These are phyloP conservation scores for Asteroscopus sphinx DNA, from an alignment of 2,888 invertebrate species.

Conservation along the genomic window DNA sequence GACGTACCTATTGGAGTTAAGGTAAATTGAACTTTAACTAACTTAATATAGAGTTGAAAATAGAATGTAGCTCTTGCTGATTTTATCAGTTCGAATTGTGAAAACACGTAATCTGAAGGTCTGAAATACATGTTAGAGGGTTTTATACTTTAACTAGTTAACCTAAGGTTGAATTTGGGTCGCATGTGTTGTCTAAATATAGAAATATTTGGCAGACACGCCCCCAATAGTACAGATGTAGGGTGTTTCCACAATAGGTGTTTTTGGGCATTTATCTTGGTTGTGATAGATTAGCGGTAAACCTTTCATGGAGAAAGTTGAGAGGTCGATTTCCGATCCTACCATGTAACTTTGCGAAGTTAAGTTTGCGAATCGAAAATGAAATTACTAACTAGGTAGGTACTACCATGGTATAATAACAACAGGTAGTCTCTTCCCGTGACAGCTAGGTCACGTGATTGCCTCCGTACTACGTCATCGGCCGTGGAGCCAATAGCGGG, in stretches of 20 bases:
- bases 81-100: constrained; percentile 24
- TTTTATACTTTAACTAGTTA: not conserved
- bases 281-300: no score
- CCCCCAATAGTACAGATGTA: constrained; percentile 34
- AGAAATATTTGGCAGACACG: constrained; percentile 55
- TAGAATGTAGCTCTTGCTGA: not conserved
- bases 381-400: no score
- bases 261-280: no score
- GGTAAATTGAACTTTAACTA: rapidly evolving
- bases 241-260: constrained; percentile 9
- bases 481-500: no score
- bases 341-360: no score
- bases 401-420: no score
- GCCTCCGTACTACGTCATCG: no score
- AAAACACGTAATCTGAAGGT: constrained; percentile 2
- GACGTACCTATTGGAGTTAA: not conserved
- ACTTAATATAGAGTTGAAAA: rapidly evolving
- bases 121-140: not conserved
- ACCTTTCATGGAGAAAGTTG: no score
- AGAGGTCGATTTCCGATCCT: no score
- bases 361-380: no score
- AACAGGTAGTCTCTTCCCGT: no score
- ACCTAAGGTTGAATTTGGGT: constrained; percentile 18
- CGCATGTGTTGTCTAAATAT: not conserved
- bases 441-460: no score